phyloP scores from a whole-genome alignment of 2,888 invertebrate species.

The Watsonalla cultraria region DNA sequence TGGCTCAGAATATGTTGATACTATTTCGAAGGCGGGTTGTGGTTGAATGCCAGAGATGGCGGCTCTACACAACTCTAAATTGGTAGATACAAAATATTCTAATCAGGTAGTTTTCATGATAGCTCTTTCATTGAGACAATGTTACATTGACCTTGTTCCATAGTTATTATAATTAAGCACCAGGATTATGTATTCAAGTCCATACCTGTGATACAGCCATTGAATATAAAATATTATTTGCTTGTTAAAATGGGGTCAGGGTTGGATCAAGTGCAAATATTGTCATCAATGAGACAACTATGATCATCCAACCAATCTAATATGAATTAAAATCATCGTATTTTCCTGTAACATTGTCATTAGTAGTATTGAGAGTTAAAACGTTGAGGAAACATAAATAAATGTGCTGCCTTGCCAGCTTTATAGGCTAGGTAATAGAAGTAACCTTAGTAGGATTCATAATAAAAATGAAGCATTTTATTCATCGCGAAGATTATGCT shows the following conservation, averaged over 20 bases:
- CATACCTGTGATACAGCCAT: conserved; percentile 1
- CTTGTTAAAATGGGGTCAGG: conserved; percentile 37
- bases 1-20: too few relatives aligned
- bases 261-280: conserved; percentile 9
- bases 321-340: background rate
- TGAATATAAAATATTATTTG: conserved; percentile 6
- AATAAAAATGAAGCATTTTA: too few relatives aligned
- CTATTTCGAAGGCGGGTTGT: too few relatives aligned
- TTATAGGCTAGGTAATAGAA: too few relatives aligned
- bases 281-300: conserved; percentile 14
- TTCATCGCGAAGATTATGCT: too few relatives aligned
- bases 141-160: background rate
- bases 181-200: background rate
- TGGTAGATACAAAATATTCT: background rate
- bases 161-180: background rate
- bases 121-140: background rate
- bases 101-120: background rate
- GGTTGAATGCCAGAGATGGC: too few relatives aligned
- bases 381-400: too few relatives aligned
- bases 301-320: conserved; percentile 4
- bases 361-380: too few relatives aligned
- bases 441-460: too few relatives aligned
- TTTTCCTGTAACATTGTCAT: conserved; percentile 4
- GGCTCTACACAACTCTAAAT: too few relatives aligned
- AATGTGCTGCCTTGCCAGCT: too few relatives aligned